Evolutionary conservation across 2,797 vertebrate genomes (phyloP).

Genomic region (Sebastes taczanowskii): DNA sequence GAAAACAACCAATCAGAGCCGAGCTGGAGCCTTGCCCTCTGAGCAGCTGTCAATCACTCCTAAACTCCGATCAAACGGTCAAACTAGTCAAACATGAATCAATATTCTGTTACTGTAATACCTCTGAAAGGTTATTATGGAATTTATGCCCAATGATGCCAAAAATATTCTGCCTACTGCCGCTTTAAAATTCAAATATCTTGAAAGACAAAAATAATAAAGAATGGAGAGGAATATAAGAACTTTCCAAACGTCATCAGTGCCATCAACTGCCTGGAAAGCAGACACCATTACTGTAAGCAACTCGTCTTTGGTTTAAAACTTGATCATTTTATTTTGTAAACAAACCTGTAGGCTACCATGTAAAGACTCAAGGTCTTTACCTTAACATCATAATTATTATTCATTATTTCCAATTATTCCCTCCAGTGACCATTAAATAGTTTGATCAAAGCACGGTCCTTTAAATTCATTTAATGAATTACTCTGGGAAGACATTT

Average conservation of each 20-base stretch:
- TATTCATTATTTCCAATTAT: conserved; percentile 11
- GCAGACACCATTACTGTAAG: not conserved
- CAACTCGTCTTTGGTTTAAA: not conserved
- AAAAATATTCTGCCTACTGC: too few relatives aligned
- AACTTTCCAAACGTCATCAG: not conserved
- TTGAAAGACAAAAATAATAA: not conserved
- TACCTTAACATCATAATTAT: not conserved
- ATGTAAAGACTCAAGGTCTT: not conserved
- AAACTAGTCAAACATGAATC: too few relatives aligned
- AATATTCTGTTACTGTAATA: too few relatives aligned
- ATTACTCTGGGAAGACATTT: not conserved
- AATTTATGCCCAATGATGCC: too few relatives aligned
- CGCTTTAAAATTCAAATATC: not conserved
- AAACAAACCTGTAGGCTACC: not conserved
- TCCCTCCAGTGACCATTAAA: not conserved
- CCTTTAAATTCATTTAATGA: conserved; percentile 7
- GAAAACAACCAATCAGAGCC: too few relatives aligned
- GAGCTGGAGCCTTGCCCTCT: too few relatives aligned
- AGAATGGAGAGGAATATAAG: not conserved
- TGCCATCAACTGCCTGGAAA: not conserved
- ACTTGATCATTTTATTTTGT: not conserved
- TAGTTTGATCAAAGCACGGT: conserved; percentile 21
- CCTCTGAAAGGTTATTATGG: too few relatives aligned
- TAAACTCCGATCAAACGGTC: too few relatives aligned
- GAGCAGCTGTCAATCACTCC: too few relatives aligned